Conservation (phyloP, 2,888 invertebrate genomes). For the Papilio demoleus region DNA sequence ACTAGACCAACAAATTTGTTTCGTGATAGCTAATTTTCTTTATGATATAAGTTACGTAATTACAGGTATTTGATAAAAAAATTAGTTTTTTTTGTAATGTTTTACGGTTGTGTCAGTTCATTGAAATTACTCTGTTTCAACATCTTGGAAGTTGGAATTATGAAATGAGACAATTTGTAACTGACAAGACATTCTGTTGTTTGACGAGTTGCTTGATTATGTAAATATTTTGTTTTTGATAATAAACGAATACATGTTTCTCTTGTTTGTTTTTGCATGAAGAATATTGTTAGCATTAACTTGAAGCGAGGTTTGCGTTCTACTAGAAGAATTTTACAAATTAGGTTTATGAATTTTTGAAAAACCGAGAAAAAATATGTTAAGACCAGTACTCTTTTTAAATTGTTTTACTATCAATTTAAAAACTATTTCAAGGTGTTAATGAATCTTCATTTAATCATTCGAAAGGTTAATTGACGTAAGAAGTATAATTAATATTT, state of each 20-base stretch:
- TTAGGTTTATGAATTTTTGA: too few relatives aligned
- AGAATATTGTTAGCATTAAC: neutral
- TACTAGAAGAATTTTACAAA: too few relatives aligned
- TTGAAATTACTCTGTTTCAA: neutral
- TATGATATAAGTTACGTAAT: too few relatives aligned
- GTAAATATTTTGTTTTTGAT: slow-evolving; percentile 3
- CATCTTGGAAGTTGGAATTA: neutral
- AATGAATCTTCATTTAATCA: neutral
- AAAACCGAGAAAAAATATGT: too few relatives aligned
- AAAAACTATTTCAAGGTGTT: neutral
- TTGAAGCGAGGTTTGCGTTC: neutral
- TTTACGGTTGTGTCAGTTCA: neutral
- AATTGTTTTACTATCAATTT: neutral
- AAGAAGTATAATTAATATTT: neutral
- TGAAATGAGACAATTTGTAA: neutral
- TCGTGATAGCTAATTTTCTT: too few relatives aligned
- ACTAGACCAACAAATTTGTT: too few relatives aligned
- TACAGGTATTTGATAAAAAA: too few relatives aligned
- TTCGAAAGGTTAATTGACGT: neutral
- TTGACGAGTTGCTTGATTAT: slow-evolving; percentile 6
- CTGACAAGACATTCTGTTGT: neutral
- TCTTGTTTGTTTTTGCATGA: neutral
- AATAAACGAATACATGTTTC: slow-evolving; percentile 2
- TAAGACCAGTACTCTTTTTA: neutral
- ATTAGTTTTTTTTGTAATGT: neutral